Base-by-base conservation (phyloP, 2,797 vertebrate species). In the Crenichthys baileyi region DNA sequence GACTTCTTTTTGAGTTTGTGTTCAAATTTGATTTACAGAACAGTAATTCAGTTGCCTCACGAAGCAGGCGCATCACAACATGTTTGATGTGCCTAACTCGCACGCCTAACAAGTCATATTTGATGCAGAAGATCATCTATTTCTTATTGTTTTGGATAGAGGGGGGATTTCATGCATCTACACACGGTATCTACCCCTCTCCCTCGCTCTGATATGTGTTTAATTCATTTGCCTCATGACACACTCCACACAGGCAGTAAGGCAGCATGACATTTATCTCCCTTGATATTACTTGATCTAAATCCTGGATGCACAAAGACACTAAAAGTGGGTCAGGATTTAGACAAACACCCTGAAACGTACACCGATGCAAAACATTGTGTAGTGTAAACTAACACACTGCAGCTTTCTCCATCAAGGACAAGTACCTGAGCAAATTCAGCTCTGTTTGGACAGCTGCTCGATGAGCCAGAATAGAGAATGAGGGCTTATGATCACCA, bases 401-500 rank as follows among this genome's bases (percentile, higher is more conserved):
- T 76, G 82, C 83, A 41, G 75, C 77, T 85, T 75, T 79, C 83
- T 76, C 44, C 85, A 88, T 85, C 85, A 87, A 82, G 70, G 78
- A 89, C 46, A 58, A 78, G 77, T 92, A 93, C 92, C 92, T 92
- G 93, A 93, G 89, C 87, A 90, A 93, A 92, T 88, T 84, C 79
- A 50, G 82, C 91, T 88, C 79, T 93, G 92, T 94, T 94, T 94
- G 93, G 93, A 94, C 92, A 93, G 88, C 93, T 91, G 87, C 91
- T 85, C 90, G 91, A 93, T 93, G 88, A 94, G 90, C 82, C 88
- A 86, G 87, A 93, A 91, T 91, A 86, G 83, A 90, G 91, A 90
- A 92, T 86, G 82, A 89, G 89, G 78, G 79, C 60, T 92, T 93
- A 90, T 90, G 88, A 92, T 89, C 87, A 92, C 77, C 74, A 65